These are phyloP conservation scores for Crambe crambe DNA, from an alignment of 37 sponge, comb jelly and placozoan genomes.

Conservation along the genomic window DNA sequence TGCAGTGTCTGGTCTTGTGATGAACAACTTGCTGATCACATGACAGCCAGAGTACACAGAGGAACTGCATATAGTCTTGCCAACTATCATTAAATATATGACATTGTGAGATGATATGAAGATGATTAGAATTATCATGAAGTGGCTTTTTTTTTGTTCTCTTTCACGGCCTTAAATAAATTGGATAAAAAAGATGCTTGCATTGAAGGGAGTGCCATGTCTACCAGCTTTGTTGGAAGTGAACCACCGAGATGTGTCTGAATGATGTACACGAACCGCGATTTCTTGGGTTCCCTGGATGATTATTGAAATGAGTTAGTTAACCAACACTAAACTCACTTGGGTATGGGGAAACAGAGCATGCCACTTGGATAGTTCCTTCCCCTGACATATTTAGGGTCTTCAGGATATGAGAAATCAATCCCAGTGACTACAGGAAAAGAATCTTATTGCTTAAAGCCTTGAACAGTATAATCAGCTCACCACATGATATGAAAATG, in stretches of 20 bases:
- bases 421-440: constrained; percentile 25
- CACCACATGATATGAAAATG: constrained; percentile 22
- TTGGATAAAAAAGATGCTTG: constrained; percentile 21
- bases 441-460: background rate
- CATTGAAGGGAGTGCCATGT: constrained; percentile 29
- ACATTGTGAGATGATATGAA: background rate
- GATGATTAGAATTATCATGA: background rate
- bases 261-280: constrained; percentile 31
- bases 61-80: background rate
- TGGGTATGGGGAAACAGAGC: constrained; percentile 28
- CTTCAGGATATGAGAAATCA: constrained; percentile 40
- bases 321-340: constrained; percentile 22
- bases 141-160: background rate
- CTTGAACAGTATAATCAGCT: background rate
- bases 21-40: constrained; percentile 38
- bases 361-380: constrained; percentile 40
- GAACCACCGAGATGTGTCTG: constrained; percentile 41
- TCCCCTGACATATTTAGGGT: constrained; percentile 13
- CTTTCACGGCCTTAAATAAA: constrained; percentile 33
- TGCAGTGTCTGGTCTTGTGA: constrained; percentile 92
- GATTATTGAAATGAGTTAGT: background rate
- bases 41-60: constrained; percentile 19
- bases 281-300: constrained; percentile 34
- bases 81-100: background rate
- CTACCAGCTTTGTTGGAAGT: constrained; percentile 44